phyloP scores from a whole-genome alignment of 1,140 invertebrate species.

The Apis laboriosa region DNA sequence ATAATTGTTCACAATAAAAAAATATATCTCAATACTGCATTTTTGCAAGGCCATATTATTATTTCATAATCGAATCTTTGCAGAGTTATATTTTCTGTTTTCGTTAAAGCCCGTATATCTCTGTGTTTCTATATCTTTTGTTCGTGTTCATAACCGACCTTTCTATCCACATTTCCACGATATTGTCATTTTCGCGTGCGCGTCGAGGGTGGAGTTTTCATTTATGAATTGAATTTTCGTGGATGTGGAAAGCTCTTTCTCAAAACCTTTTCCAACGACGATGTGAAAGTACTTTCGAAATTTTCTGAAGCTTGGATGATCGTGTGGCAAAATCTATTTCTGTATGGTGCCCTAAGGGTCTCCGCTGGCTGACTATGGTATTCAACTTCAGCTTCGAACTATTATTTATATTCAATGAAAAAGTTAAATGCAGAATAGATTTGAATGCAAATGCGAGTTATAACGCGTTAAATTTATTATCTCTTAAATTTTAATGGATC shows the following conservation, averaged over 20 bases:
- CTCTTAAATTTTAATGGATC: background rate
- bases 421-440: conserved; percentile 5
- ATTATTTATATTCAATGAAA: background rate
- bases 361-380: background rate
- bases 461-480: background rate
- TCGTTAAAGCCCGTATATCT: background rate
- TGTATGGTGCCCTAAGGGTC: conserved; percentile 9
- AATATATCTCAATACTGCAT: too few relatives aligned
- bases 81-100: too few relatives aligned
- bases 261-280: background rate
- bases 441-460: background rate
- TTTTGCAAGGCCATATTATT: too few relatives aligned
- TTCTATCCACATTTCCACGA: background rate
- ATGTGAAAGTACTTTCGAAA: conserved; percentile 1
- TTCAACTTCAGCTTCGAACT: background rate
- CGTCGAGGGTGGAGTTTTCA: too few relatives aligned
- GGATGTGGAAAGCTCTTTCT: background rate
- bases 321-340: background rate
- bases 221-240: conserved; percentile 19
- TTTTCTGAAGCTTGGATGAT: background rate
- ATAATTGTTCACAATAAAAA: too few relatives aligned
- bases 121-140: too few relatives aligned
- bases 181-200: background rate
- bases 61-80: too few relatives aligned
- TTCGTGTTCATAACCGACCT: background rate